Conservation (phyloP, 1,140 invertebrate genomes). For the Homarus americanus region DNA sequence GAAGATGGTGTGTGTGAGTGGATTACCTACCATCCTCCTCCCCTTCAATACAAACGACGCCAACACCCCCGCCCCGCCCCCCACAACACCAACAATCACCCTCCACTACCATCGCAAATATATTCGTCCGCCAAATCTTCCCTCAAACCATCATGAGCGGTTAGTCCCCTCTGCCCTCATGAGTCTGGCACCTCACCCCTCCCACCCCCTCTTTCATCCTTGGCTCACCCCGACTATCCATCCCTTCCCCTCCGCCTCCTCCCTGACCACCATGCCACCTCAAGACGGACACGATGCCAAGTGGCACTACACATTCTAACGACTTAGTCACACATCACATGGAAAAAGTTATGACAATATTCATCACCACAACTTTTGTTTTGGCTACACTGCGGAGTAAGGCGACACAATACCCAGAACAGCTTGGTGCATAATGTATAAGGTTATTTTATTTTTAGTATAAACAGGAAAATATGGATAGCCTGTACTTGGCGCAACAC, state of each 20-base stretch:
- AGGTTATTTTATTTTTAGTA: too few species aligned
- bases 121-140: neutral
- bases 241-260: neutral
- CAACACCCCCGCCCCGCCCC: neutral
- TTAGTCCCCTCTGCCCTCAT: conserved; percentile 1
- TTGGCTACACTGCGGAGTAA: neutral
- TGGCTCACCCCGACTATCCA: neutral
- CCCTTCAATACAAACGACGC: neutral
- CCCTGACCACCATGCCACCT: neutral
- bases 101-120: neutral
- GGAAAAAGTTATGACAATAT: neutral
- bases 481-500: neutral
- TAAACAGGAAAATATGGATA: too few species aligned
- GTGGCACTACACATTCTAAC: neutral
- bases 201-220: neutral
- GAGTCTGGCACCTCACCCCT: neutral
- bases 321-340: neutral
- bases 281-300: neutral
- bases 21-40: neutral
- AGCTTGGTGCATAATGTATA: too few species aligned
- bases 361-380: neutral
- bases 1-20: neutral
- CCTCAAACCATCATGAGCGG: neutral
- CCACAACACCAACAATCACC: neutral
- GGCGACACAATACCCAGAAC: neutral